These are phyloP conservation scores for Drosophila vallismaia DNA, from an alignment of 2,888 invertebrate genomes.

Conservation along the genomic window DNA sequence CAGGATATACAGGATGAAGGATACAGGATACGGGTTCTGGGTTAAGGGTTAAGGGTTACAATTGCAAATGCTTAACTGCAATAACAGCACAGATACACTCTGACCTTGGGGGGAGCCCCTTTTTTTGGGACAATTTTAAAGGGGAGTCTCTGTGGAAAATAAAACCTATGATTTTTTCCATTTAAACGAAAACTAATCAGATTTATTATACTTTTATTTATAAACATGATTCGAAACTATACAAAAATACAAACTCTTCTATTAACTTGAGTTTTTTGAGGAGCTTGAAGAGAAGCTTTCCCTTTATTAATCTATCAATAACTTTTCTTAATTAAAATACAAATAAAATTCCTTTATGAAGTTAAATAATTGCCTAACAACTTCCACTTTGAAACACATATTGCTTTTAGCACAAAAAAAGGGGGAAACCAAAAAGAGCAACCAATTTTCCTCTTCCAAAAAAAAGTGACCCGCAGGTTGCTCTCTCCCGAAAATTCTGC, in stretches of 20 bases:
- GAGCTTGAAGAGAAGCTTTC: background rate
- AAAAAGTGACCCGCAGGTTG: constrained; percentile 1
- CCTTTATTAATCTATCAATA: background rate
- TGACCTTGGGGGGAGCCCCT: background rate
- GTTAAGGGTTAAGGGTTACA: background rate
- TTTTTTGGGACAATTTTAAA: background rate
- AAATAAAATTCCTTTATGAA: background rate
- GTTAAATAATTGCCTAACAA: constrained; percentile 1
- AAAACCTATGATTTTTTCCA: no score
- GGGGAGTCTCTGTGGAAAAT: background rate
- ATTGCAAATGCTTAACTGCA: background rate
- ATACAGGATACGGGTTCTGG: background rate
- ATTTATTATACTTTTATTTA: no score
- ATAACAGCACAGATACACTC: background rate
- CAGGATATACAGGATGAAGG: constrained; percentile 2
- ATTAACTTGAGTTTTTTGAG: no score
- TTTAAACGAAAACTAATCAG: no score
- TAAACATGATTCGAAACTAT: no score
- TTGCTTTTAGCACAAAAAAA: background rate
- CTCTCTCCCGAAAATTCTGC: constrained; percentile 29
- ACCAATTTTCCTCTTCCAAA: background rate
- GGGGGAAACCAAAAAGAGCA: background rate
- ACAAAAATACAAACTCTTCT: no score
- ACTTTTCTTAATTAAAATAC: constrained; percentile 1
- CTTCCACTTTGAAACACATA: background rate